Conservation (phyloP, 2,797 vertebrate species). For the Epinephelus coioides region DNA sequence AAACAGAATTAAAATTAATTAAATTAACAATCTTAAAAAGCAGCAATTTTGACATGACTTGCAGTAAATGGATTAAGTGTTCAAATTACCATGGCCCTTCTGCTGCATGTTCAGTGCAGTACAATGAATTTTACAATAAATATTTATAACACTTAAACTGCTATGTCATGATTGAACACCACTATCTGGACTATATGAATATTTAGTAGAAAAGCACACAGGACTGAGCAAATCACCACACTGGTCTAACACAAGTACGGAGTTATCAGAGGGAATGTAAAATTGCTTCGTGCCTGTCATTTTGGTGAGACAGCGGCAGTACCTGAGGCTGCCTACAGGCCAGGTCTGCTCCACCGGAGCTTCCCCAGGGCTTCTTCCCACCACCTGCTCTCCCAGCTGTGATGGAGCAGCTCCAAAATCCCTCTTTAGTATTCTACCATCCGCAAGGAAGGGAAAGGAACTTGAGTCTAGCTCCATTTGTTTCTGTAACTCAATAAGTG, state of each 20-base stretch:
- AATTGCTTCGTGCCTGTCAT: constrained; percentile 51
- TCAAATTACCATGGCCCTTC: not conserved
- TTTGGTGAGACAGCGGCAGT: constrained; percentile 48
- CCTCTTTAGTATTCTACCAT: constrained; percentile 60
- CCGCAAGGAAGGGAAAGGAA: constrained; percentile 51
- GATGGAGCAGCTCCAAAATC: constrained; percentile 70
- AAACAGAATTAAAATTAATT: not conserved
- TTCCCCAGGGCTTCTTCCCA: constrained; percentile 59
- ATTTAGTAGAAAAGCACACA: constrained; percentile 5
- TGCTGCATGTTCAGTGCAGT: not conserved
- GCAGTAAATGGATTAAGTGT: not conserved
- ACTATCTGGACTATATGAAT: not conserved
- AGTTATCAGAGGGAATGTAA: constrained; percentile 63
- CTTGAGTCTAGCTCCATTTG: constrained; percentile 58
- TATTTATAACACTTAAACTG: not conserved
- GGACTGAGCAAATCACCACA: constrained; percentile 6
- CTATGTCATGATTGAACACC: not conserved
- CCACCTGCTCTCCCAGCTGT: constrained; percentile 79
- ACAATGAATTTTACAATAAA: not conserved
- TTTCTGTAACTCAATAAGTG: constrained; percentile 57
- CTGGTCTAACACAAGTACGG: constrained; percentile 11
- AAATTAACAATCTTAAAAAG: no score
- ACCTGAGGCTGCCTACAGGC: constrained; percentile 73
- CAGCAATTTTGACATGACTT: not conserved
- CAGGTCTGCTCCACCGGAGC: constrained; percentile 66